These are phyloP conservation scores for Thera britannica DNA, from an alignment of 2,888 invertebrate genomes.

Conservation along the genomic window DNA sequence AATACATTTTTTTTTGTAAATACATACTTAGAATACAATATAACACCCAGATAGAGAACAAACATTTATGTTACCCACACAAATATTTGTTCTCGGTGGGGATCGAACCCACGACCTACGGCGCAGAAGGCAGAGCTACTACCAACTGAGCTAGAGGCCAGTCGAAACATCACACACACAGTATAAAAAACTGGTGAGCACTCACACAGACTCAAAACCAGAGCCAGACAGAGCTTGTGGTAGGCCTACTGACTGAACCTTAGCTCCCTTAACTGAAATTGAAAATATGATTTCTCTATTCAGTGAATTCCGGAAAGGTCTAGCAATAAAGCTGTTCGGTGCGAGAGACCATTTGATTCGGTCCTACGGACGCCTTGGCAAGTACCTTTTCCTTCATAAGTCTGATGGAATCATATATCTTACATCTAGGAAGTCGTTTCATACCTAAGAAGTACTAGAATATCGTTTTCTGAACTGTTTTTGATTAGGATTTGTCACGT, in stretches of 20 bases:
- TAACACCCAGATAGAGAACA: too few relatives aligned
- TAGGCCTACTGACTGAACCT: neutral
- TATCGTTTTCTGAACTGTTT: neutral
- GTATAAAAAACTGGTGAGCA: too few relatives aligned
- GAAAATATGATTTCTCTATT: slow-evolving; percentile 38
- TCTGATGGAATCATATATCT: slow-evolving; percentile 20
- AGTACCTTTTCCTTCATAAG: slow-evolving; percentile 28
- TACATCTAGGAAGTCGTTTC: slow-evolving; percentile 13
- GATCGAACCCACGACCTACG: too few relatives aligned
- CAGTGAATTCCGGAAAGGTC: slow-evolving; percentile 45
- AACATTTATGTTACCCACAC: too few relatives aligned
- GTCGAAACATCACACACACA: too few relatives aligned
- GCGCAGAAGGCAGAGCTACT: too few relatives aligned
- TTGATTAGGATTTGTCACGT: neutral
- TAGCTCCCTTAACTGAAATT: slow-evolving; percentile 31
- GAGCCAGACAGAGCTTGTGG: too few relatives aligned
- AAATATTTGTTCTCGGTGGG: too few relatives aligned
- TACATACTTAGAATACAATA: too few relatives aligned
- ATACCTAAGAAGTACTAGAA: neutral
- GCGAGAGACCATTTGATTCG: slow-evolving; percentile 61
- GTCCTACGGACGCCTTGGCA: slow-evolving; percentile 44
- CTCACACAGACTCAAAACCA: too few relatives aligned
- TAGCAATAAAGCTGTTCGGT: slow-evolving; percentile 49
- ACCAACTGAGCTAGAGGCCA: too few relatives aligned
- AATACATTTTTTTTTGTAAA: too few relatives aligned